These are phyloP conservation scores for Leptogaster cylindrica DNA, from an alignment of 2,888 invertebrate genomes.

Conservation along the genomic window DNA sequence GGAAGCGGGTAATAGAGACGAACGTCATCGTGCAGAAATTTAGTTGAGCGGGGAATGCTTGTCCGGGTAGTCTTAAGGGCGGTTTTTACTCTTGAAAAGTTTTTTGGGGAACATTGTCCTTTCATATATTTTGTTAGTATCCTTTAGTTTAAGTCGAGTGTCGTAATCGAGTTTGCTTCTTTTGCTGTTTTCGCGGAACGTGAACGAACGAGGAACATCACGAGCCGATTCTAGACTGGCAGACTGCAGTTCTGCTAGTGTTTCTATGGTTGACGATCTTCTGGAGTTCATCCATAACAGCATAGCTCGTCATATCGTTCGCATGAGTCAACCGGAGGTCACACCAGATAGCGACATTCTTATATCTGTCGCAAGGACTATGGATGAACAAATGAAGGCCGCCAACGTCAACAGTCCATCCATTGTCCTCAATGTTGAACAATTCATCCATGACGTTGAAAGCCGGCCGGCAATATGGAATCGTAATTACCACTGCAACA, in stretches of 20 bases:
- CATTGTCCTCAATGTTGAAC: conserved; percentile 60
- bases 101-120: neutral
- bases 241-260: neutral
- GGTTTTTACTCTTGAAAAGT: neutral
- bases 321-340: conserved; percentile 16
- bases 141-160: neutral
- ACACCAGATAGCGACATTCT: conserved; percentile 1
- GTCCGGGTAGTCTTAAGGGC: conserved; percentile 5
- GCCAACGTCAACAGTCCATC: conserved; percentile 52
- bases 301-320: conserved; percentile 10
- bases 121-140: neutral
- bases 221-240: no score
- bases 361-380: neutral
- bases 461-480: conserved; percentile 62
- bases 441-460: conserved; percentile 61
- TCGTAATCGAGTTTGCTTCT: no score
- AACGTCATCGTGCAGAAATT: neutral
- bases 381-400: conserved; percentile 31
- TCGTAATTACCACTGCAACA: conserved; percentile 62
- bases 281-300: conserved; percentile 10
- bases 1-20: conserved; percentile 22
- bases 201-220: no score
- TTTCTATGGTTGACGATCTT: conserved; percentile 37
- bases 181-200: no score
- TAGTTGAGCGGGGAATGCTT: conserved; percentile 21